Percentiles rank a stretch among this genome's conserved stretches.
phyloP scores from a whole-genome alignment of 2,797 vertebrate species.

The Fringilla coelebs region DNA sequence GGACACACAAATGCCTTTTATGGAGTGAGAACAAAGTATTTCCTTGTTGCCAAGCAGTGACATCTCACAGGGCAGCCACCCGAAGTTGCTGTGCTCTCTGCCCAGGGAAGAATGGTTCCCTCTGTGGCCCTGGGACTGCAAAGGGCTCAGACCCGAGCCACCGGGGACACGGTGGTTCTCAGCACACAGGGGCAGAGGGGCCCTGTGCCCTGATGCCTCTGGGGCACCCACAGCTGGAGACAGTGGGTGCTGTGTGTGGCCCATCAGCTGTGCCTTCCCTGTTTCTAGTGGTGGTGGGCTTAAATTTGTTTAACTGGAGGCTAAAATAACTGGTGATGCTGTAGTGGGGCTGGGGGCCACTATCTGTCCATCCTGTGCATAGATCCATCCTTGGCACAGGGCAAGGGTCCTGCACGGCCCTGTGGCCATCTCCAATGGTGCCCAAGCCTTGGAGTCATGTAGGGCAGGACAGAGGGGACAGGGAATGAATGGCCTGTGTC shows the following conservation, averaged over 20 bases:
- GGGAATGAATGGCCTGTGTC: background rate
- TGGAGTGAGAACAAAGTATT: background rate
- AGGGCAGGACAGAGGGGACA: background rate
- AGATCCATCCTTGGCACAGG: background rate
- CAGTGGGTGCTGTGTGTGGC: rapidly evolving
- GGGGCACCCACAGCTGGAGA: no score
- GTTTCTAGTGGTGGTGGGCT: background rate
- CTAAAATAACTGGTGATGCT: background rate
- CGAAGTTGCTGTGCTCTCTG: background rate
- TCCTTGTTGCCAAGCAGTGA: background rate
- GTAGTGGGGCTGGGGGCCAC: background rate
- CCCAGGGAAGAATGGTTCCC: background rate
- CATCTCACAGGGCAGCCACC: background rate
- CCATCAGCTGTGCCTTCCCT: background rate
- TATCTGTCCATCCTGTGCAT: background rate
- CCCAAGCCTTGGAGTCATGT: background rate
- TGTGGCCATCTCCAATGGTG: background rate
- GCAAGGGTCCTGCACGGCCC: background rate
- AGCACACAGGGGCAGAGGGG: rapidly evolving
- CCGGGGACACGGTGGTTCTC: background rate
- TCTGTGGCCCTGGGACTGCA: background rate
- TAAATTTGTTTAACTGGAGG: background rate
- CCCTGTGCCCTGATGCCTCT: background rate
- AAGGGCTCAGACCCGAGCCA: background rate
- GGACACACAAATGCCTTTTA: background rate